These are phyloP conservation scores for Euschistus heros DNA, from an alignment of 1,140 invertebrate species.

Conservation along the genomic window DNA sequence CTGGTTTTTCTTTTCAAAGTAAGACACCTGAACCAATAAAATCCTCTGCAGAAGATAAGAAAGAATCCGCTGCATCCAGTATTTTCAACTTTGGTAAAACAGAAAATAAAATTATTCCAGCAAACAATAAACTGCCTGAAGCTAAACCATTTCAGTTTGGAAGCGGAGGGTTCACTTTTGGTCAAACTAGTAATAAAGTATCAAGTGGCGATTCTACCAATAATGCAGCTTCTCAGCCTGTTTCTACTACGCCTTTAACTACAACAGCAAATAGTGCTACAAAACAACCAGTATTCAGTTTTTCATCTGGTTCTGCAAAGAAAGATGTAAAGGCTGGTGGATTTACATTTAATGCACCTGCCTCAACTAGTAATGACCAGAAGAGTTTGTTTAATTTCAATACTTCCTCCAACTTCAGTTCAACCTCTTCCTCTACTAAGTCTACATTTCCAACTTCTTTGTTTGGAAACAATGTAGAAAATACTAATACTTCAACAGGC, in stretches of 20 bases:
- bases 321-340: slow-evolving; percentile 1
- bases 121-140: neutral
- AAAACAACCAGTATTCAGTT: neutral
- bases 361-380: neutral
- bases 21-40: neutral
- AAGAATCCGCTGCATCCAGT: neutral
- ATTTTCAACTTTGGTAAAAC: slow-evolving; percentile 6
- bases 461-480: neutral
- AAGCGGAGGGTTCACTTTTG: slow-evolving; percentile 1
- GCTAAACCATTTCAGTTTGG: slow-evolving; percentile 9
- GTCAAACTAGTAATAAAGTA: neutral
- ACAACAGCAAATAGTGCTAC: neutral
- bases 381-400: neutral
- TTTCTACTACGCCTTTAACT: neutral
- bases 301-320: neutral
- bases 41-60: neutral
- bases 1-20: neutral
- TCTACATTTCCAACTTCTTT: neutral
- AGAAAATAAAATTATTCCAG: neutral
- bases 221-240: neutral
- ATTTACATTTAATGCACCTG: neutral
- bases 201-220: neutral
- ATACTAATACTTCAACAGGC: no score
- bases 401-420: neutral
- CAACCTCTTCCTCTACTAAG: neutral